Base-by-base conservation (phyloP, 1,140 invertebrate genomes). In the Hydropsyche tenuis region DNA sequence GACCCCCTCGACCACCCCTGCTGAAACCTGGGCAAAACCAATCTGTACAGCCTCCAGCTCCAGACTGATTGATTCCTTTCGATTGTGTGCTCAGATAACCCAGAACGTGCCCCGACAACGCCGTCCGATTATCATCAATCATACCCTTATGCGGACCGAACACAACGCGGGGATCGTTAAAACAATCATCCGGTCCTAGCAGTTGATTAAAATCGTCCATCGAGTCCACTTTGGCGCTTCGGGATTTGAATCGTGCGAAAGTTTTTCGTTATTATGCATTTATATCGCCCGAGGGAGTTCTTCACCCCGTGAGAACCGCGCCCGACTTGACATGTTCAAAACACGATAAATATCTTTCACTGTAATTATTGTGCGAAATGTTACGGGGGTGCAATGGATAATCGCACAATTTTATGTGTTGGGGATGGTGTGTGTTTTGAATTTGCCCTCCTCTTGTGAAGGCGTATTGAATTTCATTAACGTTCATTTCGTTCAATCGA, bases 11-110 rank as follows among this genome's bases (percentile, higher is more conserved):
- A 53, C 51, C 22, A 53, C 51, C 56, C 56, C n/a, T 11, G 56
- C 23, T 20, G 4, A 48, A 14, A n/a, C 20, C 56, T 25, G 56
- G 9, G 30, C 30, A 60, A 23, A 60, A 25, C 56, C 56, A 60
- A 60, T 60, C 56, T 60, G 56, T 23, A 60, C 56, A 25, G 56
- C 56, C 56, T 60, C 56, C 56, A 60, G 56, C 51, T 23, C 22
- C 45, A 3, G 14, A 1, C 56, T 60, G 56, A 60, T 60, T 60
- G 56, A 60, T 60, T 60, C 56, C 56, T 60, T 60, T 60, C 56
- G 56, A 53, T 53, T 53, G 51, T 53, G 51, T 53, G 51, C 20
- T 20, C 20, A 22, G 56, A 60, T 60, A 60, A 60, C 4, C 18
- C 22, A 22, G 20, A 18, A 56, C 51, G 51, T 56, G 51, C 20